Evolutionary conservation across 1,140 invertebrate genomes (phyloP).

Genomic region (Homarus americanus): DNA sequence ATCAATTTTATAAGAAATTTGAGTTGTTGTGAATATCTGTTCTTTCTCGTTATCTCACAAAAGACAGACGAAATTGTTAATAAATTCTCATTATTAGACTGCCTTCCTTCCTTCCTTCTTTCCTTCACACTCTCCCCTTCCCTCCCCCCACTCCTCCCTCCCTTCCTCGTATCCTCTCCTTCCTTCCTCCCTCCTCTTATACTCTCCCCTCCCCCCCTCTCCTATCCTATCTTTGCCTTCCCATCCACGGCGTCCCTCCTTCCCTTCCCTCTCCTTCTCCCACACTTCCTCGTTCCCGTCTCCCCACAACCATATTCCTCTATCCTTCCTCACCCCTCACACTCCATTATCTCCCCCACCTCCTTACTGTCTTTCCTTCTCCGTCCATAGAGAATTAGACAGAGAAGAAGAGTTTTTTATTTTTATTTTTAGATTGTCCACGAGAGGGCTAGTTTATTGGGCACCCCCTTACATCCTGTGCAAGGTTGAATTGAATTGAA

Average conservation of each 20-base stretch:
- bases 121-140: not conserved
- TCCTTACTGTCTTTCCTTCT: too few relatives aligned
- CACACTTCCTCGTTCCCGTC: not conserved
- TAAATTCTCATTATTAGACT: too few relatives aligned
- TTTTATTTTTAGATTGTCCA: too few relatives aligned
- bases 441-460: too few relatives aligned
- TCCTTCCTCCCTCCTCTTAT: not conserved
- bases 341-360: not conserved
- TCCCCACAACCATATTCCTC: not conserved
- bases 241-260: not conserved
- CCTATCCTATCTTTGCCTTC: not conserved
- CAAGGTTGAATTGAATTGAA: too few relatives aligned
- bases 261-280: not conserved
- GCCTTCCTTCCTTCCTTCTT: not conserved
- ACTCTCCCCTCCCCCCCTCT: not conserved
- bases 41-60: too few relatives aligned
- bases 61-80: too few relatives aligned
- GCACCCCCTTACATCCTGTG: too few relatives aligned
- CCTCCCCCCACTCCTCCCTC: not conserved
- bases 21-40: too few relatives aligned
- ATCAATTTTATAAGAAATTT: too few relatives aligned
- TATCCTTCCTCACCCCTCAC: not conserved
- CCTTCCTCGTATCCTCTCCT: not conserved
- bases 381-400: too few relatives aligned
- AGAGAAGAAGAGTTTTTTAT: too few relatives aligned